Percentiles rank a stretch among this genome's conserved stretches.
phyloP scores from a whole-genome alignment of 2,888 invertebrate genomes.

The Augiades crinisus region DNA sequence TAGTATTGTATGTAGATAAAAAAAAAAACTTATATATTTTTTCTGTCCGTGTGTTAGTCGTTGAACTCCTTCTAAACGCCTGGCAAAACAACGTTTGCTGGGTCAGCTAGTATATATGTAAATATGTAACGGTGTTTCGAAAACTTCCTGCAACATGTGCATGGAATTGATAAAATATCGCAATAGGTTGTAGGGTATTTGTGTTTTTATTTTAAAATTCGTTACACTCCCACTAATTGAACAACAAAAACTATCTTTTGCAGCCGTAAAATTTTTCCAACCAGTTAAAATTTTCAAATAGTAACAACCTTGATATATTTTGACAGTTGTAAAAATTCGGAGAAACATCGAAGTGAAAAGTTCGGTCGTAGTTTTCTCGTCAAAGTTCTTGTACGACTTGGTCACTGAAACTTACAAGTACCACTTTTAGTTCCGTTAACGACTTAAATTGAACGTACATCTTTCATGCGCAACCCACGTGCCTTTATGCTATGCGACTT shows the following conservation, averaged over 20 bases:
- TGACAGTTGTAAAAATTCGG: not conserved
- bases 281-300: not conserved
- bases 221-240: not conserved
- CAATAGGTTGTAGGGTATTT: not conserved
- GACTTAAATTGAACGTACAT: not conserved
- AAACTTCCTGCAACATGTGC: not conserved
- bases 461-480: no score
- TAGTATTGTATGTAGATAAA: no score
- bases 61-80: no score
- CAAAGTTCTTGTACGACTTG: not conserved
- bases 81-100: no score
- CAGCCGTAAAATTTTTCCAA: not conserved
- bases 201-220: not conserved
- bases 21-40: no score
- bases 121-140: no score
- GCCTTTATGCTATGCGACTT: no score
- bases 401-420: not conserved
- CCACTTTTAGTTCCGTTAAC: constrained; percentile 8
- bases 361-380: constrained; percentile 4
- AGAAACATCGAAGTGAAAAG: not conserved
- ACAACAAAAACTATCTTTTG: not conserved
- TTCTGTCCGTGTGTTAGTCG: no score
- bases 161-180: not conserved
- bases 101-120: no score
- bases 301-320: not conserved